Percentiles rank a stretch among this genome's conserved stretches.
phyloP scores from a whole-genome alignment of 2,888 invertebrate species.

The Thera britannica region DNA sequence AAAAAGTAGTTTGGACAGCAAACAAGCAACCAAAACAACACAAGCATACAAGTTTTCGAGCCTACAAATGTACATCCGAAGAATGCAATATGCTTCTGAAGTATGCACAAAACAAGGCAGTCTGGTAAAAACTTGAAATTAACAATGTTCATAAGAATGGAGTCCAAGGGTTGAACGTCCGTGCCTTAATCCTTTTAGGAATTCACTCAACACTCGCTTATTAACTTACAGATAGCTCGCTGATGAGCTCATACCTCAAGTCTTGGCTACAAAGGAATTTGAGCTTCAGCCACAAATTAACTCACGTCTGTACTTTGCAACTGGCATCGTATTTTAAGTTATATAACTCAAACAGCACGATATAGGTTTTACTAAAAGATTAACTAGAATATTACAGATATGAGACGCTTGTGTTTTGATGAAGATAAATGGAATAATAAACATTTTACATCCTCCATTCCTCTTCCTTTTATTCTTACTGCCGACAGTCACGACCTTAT shows the following conservation, averaged over 20 bases:
- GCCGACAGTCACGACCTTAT: no score
- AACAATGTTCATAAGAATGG: not conserved
- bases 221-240: slow-evolving; percentile 61
- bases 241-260: slow-evolving; percentile 59
- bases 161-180: slow-evolving; percentile 14
- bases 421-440: no score
- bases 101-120: not conserved
- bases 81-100: no score
- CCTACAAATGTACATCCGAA: no score
- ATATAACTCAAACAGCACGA: no score
- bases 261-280: slow-evolving; percentile 28
- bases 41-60: no score
- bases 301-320: not conserved
- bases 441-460: no score
- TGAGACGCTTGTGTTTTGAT: no score
- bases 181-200: slow-evolving; percentile 70
- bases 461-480: no score
- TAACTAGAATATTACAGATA: not conserved
- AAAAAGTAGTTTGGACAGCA: no score
- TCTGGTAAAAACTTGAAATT: not conserved
- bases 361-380: not conserved
- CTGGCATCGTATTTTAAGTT: not conserved
- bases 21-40: no score
- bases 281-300: slow-evolving; percentile 5
- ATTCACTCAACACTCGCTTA: slow-evolving; percentile 56